These are phyloP conservation scores for Campoplex capitator DNA, from an alignment of 2,888 invertebrate genomes.

Conservation along the genomic window DNA sequence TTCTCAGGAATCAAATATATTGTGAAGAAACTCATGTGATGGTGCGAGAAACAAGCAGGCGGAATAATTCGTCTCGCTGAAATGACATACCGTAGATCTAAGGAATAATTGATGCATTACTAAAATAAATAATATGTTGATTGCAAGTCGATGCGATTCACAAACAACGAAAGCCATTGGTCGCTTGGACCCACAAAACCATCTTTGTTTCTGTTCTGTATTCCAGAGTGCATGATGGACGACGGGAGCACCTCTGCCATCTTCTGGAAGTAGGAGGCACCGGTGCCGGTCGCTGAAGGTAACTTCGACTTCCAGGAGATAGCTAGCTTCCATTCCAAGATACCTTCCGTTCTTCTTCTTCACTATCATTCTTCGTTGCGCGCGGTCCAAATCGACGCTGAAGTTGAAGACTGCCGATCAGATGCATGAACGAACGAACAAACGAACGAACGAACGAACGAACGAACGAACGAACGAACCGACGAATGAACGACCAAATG, in stretches of 20 bases:
- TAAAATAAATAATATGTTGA: slow-evolving; percentile 58
- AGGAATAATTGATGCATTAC: slow-evolving; percentile 36
- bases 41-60: neutral
- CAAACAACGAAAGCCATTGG: slow-evolving; percentile 67
- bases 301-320: slow-evolving; percentile 87
- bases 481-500: slow-evolving; percentile 14
- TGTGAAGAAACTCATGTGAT: neutral
- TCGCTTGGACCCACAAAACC: slow-evolving; percentile 83
- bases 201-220: slow-evolving; percentile 87
- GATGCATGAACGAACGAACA: slow-evolving; percentile 67
- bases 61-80: slow-evolving; percentile 7
- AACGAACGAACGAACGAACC: slow-evolving; percentile 56
- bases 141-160: slow-evolving; percentile 48
- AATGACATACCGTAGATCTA: slow-evolving; percentile 4
- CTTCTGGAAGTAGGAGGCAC: slow-evolving; percentile 88
- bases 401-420: slow-evolving; percentile 63
- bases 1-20: slow-evolving; percentile 11
- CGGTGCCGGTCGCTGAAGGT: slow-evolving; percentile 85
- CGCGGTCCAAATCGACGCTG: slow-evolving; percentile 72
- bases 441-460: slow-evolving; percentile 48
- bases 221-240: slow-evolving; percentile 87
- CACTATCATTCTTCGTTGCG: slow-evolving; percentile 61
- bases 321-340: slow-evolving; percentile 86
- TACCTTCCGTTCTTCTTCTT: slow-evolving; percentile 78
- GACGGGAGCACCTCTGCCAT: slow-evolving; percentile 86